phyloP scores from a whole-genome alignment of 2,797 vertebrate species.

The Lacerta viridis region DNA sequence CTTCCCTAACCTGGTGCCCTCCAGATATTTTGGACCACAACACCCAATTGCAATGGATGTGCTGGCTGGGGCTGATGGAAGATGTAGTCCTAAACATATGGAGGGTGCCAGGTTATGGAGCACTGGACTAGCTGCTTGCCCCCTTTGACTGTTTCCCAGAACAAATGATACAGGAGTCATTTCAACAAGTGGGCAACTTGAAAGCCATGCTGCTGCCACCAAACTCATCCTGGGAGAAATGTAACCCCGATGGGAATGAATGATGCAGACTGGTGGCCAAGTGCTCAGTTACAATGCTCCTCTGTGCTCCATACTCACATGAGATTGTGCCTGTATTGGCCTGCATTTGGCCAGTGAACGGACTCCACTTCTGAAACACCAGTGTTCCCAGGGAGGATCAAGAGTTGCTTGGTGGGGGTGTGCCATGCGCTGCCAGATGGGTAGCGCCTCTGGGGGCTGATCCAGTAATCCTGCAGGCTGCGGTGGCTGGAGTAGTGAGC shows the following conservation, averaged over 20 bases:
- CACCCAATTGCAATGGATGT: too few species aligned
- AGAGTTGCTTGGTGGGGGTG: not conserved
- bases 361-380: not conserved
- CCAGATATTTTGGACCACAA: too few species aligned
- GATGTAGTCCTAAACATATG: too few species aligned
- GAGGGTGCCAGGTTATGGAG: too few species aligned
- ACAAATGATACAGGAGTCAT: too few species aligned
- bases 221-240: not conserved
- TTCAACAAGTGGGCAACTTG: not conserved
- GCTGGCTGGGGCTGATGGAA: too few species aligned
- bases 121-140: too few species aligned
- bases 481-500: not conserved
- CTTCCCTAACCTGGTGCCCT: too few species aligned
- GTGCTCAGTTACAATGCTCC: not conserved
- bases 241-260: not conserved
- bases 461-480: not conserved
- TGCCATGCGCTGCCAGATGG: accelerated
- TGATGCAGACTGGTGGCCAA: not conserved
- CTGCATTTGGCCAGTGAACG: not conserved
- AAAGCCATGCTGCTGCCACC: not conserved
- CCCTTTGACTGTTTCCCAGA: too few species aligned
- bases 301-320: not conserved
- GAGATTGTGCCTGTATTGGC: conserved; percentile 30
- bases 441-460: not conserved
- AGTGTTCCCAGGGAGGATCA: not conserved